Base-by-base conservation (phyloP, 2,888 invertebrate genomes). In the Poecilobothrus nobilitatus region DNA sequence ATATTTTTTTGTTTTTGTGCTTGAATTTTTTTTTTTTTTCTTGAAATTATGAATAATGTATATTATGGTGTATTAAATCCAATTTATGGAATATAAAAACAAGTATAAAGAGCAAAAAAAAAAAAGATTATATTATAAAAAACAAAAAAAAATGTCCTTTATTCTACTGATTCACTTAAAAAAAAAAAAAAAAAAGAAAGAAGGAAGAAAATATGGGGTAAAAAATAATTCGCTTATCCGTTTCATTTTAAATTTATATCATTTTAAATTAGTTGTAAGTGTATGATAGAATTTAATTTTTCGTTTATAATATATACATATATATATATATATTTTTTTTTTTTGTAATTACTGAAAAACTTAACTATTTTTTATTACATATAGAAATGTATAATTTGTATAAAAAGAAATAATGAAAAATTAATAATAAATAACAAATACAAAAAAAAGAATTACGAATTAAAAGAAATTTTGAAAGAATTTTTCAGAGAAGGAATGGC, bases 21-120 rank as follows among this genome's bases (percentile, higher is more conserved):
- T 44, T 9, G 44, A 10, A 9, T 44, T 44, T 44, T 37, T 37
- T 8, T 37, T 8, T 37, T 53, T n/a, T 53, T 53, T n/a, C 6
- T n/a, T 53, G 15, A 53, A 53, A 53, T 53, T 53, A 53, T 53
- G 53, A 53, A 53, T 53, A 53, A 53, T 53, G 53, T 53, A 53
- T 53, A 53, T 53, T 53, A 12, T 53, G 15, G 53, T 53, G 18
- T 53, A 53, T 53, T 53, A 53, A 53, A 53, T 53, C 15, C 53
- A 53, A 53, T 53, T 53, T 53, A 53, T 53, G 53, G 18, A 53
- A 53, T 53, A 53, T 12, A 53, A 53, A 53, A 18, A 53, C 9
- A 53, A 53, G 37, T 37, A 27, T 7, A 53, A 53, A 18, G 2
- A 53, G n/a, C n/a, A n/a, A n/a, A 53, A 6, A 53, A 53, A 12